phyloP scores from a whole-genome alignment of 2,888 invertebrate genomes.

The Desoria tigrina region DNA sequence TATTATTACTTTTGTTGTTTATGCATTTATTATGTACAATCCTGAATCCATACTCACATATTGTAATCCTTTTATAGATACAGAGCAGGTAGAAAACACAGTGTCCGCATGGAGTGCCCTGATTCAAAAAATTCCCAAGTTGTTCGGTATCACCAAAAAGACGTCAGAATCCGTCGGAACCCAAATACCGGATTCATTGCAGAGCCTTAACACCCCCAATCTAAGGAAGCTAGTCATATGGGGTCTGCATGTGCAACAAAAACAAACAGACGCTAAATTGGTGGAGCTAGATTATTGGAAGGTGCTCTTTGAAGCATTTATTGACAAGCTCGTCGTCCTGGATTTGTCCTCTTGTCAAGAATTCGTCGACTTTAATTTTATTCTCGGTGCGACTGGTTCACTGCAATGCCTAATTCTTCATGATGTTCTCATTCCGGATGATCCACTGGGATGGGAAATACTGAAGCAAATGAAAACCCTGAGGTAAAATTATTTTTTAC shows the following conservation, averaged over 20 bases:
- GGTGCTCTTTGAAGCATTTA: slow-evolving; percentile 20
- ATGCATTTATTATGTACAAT: no score
- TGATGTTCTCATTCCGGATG: slow-evolving; percentile 27
- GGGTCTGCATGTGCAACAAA: slow-evolving; percentile 23
- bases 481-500: slow-evolving; percentile 12
- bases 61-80: no score
- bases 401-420: slow-evolving; percentile 18
- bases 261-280: not conserved
- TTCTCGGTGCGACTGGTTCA: slow-evolving; percentile 11
- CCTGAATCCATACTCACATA: no score
- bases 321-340: slow-evolving; percentile 19
- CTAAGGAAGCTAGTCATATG: slow-evolving; percentile 25
- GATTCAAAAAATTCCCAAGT: no score
- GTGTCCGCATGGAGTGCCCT: no score
- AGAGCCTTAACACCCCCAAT: slow-evolving; percentile 8
- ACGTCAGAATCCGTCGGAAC: no score
- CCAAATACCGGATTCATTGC: no score
- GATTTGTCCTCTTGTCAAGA: slow-evolving; percentile 34
- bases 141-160: no score
- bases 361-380: slow-evolving; percentile 24
- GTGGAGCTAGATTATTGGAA: slow-evolving; percentile 33
- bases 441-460: slow-evolving; percentile 20
- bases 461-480: slow-evolving; percentile 15
- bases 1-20: no score
- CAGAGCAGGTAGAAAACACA: no score